phyloP scores from a whole-genome alignment of 92 coral and sea anemone species.

The Meandrina meandrites region DNA sequence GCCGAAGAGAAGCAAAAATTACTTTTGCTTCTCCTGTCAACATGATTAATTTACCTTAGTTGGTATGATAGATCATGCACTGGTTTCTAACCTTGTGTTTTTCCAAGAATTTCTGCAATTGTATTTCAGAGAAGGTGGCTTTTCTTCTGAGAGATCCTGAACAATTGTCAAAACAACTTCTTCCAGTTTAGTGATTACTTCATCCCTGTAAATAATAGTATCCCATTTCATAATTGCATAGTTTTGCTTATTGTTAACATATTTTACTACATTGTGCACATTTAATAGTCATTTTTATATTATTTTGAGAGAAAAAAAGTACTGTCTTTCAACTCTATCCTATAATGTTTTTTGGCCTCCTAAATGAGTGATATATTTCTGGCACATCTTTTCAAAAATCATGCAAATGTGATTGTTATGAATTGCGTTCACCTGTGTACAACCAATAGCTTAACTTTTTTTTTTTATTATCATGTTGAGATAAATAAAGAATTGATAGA shows the following conservation, averaged over 20 bases:
- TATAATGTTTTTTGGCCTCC: too few relatives aligned
- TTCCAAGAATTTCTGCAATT: constrained; percentile 89
- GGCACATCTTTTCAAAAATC: too few relatives aligned
- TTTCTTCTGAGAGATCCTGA: constrained; percentile 53
- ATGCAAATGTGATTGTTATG: too few relatives aligned
- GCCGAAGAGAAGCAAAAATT: neutral
- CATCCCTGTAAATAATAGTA: constrained; percentile 49
- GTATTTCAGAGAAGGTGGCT: constrained; percentile 71
- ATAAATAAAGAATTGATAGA: too few relatives aligned
- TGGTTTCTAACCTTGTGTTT: constrained; percentile 68
- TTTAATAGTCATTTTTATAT: neutral
- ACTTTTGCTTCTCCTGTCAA: neutral
- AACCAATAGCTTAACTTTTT: too few relatives aligned
- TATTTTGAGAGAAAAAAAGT: too few relatives aligned
- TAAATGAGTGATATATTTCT: too few relatives aligned
- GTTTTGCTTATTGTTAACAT: neutral
- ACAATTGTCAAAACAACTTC: constrained; percentile 62
- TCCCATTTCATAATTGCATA: neutral
- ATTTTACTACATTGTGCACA: too few relatives aligned
- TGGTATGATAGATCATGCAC: neutral
- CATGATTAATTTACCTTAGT: neutral
- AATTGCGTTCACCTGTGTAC: too few relatives aligned
- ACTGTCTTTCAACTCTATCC: too few relatives aligned
- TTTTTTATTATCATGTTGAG: too few relatives aligned
- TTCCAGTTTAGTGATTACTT: constrained; percentile 75